Base-by-base conservation (phyloP, 2,888 invertebrate genomes). In the Amiota minor region DNA sequence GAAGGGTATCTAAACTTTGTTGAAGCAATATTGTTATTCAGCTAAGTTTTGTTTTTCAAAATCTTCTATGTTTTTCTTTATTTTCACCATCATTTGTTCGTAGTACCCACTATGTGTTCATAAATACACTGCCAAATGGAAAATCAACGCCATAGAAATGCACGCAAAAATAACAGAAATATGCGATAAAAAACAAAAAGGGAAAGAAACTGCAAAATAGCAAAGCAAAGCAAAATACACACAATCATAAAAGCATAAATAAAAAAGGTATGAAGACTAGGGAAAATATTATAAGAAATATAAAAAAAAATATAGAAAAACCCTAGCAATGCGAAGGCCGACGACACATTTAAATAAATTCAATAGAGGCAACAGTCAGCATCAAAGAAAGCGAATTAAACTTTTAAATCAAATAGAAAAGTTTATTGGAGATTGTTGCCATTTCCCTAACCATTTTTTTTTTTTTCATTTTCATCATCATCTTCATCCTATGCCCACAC, bases 381-480 rank as follows among this genome's bases (percentile, higher is more conserved):
- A 6, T 8, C 35, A 35, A 35, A 49, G 46, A 70, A 46, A 72
- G 46, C 72, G 69, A 75, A 79, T 76, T 82, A 81, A 83, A 85
- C 83, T 85, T 83, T 83, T 83, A 85, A 83, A 83, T 85, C 83
- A 83, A 83, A 83, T 83, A 83, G 85, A 82, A 80, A 85, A 83
- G 84, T 83, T 83, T 85, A 74, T 75, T 59, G 70, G 77, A 74
- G 74, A 56, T 71, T 71, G 50, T 72, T 74, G 70, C 64, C 46
- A 65, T 70, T 64, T 59, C 64, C 75, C 76, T 77, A 77, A 70
- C 18, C 59, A 59, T 16, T 50, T 12, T n/a, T 3, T 9, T 50
- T 50, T 2, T n/a, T 77, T 80, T 79, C 11, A 18, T 6, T 20
- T 1, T 11, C 18, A 20, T 11, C 23, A 35, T 59, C 35, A 35